Evolutionary conservation across 2,888 invertebrate species (phyloP).

Genomic region (Piscicola geometra): DNA sequence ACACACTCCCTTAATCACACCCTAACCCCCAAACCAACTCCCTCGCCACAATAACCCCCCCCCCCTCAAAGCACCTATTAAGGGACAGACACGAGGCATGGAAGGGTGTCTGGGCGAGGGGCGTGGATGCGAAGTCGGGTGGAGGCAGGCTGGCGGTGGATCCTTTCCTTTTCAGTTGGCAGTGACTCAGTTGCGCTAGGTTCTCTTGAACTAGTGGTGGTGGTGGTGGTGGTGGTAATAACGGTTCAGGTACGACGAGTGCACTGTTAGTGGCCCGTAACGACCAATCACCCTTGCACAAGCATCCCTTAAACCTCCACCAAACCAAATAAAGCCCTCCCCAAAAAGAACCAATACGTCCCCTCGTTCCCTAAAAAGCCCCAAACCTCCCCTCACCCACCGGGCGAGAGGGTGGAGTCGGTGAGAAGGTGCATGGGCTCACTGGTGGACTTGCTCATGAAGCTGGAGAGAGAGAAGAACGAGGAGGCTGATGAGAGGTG

Average conservation of each 20-base stretch:
- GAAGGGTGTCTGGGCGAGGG: conserved; percentile 40
- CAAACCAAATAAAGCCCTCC: no score
- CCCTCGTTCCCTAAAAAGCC: no score
- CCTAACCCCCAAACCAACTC: no score
- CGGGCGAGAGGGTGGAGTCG: conserved; percentile 46
- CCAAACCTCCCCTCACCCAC: no score
- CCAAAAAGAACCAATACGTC: no score
- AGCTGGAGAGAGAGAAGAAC: conserved; percentile 42
- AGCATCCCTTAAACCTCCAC: no score
- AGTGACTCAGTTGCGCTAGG: not conserved
- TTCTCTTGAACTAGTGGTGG: conserved; percentile 6
- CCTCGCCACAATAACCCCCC: not conserved
- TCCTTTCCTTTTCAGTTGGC: conserved; percentile 44
- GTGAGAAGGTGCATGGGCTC: conserved; percentile 55
- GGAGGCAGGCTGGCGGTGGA: conserved; percentile 53
- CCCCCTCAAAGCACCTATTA: not conserved
- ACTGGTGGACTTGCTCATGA: conserved; percentile 52
- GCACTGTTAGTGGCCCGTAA: no score
- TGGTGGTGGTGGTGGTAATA: no score
- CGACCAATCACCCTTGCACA: no score
- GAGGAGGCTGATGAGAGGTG: conserved; percentile 42
- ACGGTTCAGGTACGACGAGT: no score
- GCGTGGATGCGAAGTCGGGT: conserved; percentile 47
- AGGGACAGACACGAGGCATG: conserved; percentile 1
- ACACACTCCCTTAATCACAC: no score